Evolutionary conservation across 2,797 vertebrate species (phyloP), one percentile per base, ranked within the genome.

Genomic region (Hippoglossus hippoglossus): DNA sequence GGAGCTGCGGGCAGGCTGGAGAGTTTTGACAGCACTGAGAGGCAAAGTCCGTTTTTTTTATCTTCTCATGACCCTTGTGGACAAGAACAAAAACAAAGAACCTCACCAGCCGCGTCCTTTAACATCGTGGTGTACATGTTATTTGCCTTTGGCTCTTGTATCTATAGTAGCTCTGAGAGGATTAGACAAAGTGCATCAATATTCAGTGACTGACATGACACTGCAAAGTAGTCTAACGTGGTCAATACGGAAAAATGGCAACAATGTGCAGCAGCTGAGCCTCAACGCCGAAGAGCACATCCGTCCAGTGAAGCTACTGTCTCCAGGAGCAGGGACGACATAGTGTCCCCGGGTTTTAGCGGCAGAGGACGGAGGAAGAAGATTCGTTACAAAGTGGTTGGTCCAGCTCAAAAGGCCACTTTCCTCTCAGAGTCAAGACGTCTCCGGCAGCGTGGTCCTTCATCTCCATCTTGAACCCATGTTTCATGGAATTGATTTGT

Each of bases 121-220:
- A 64, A 63, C 19, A 67, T 46, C 16, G 60, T 13, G 61, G 59
- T 85, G 81, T 84, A 83, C 85, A 74, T 85, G 59, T 75, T 63
- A 78, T 79, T 81, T 76, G 79, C 83, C 87, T 92, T 93, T 93
- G 85, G 90, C 87, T 93, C 86, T 88, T 85, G 75, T 77, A 84
- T 78, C 85, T 83, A 66, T 24, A 85, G 78, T 87, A 85, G 82
- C 69, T 91, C 82, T 87, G 85, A 90, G 86, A 91, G 73, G 79
- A 85, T 88, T 73, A 51, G 73, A 91, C 84, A 92, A 93, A 94
- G 93, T 94, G 91, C 92, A 90, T 91, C 77, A 75, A 88, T 85
- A 87, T 84, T 80, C 80, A 91, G 89, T 92, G 90, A 88, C 66
- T 81, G 82, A 88, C 81, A 75, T 71, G 80, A 90, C 80, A 75